These are phyloP conservation scores for Ooceraea biroi DNA, from an alignment of 1,140 invertebrate species.

Conservation along the genomic window DNA sequence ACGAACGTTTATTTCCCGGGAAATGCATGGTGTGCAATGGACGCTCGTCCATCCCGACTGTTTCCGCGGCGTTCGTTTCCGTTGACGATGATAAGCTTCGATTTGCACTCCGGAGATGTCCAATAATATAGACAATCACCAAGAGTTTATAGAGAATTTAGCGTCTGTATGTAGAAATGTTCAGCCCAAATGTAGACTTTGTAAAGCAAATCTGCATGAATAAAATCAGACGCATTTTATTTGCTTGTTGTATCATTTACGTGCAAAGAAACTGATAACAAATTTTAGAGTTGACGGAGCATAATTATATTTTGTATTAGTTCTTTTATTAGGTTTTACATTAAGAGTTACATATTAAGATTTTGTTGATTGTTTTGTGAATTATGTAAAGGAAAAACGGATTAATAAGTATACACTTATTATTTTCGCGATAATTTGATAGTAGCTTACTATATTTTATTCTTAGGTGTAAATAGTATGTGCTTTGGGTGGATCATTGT, in stretches of 20 bases:
- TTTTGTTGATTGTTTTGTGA: not conserved
- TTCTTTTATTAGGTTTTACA: not conserved
- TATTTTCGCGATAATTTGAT: slow-evolving; percentile 9
- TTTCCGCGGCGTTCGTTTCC: slow-evolving; percentile 52
- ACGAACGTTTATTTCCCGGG: slow-evolving; percentile 37
- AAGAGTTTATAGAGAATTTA: slow-evolving; percentile 21
- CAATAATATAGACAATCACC: slow-evolving; percentile 61
- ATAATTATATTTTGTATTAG: not conserved
- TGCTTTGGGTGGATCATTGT: slow-evolving; percentile 78
- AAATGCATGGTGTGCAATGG: slow-evolving; percentile 31
- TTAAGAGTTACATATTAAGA: not conserved
- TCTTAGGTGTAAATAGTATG: slow-evolving; percentile 51
- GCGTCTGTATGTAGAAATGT: not conserved
- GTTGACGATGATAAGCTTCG: slow-evolving; percentile 46
- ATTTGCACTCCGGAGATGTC: slow-evolving; percentile 27
- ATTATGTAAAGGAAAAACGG: not conserved
- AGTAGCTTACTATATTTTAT: slow-evolving; percentile 6
- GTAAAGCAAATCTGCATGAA: not conserved
- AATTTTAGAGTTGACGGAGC: not conserved
- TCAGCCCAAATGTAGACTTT: not conserved
- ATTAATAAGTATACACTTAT: not conserved
- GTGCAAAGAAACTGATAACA: not conserved
- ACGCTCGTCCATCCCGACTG: slow-evolving; percentile 29
- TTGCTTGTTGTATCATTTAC: not conserved
- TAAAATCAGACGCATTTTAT: not conserved